Evolutionary conservation across 35 echinoderm and acorn worm genomes (phyloP).

Genomic region (Anneissia japonica): DNA sequence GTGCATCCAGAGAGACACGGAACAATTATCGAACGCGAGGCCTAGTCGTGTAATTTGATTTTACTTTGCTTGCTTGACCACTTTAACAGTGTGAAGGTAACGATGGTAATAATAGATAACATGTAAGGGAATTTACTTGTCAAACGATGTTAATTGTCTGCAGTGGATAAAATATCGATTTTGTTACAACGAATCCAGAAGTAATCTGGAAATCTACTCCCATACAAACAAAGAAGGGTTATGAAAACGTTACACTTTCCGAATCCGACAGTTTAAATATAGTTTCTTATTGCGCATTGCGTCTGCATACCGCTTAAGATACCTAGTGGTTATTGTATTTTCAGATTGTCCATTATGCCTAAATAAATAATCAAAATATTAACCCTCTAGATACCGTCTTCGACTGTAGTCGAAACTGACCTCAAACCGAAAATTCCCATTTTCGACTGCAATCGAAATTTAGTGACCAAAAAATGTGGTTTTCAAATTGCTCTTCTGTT

Average conservation of each 20-base stretch:
- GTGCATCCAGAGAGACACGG: not conserved
- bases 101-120: not conserved
- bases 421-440: too few relatives aligned
- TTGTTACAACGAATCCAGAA: not conserved
- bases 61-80: not conserved
- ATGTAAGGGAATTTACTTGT: not conserved
- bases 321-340: too few relatives aligned
- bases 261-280: too few relatives aligned
- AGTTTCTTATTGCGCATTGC: too few relatives aligned
- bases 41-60: not conserved
- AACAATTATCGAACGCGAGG: not conserved
- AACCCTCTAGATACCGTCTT: too few relatives aligned
- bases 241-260: not conserved
- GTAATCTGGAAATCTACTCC: not conserved
- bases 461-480: too few relatives aligned
- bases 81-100: not conserved
- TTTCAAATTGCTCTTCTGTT: too few relatives aligned
- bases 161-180: not conserved
- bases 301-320: too few relatives aligned
- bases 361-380: too few relatives aligned
- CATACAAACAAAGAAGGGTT: not conserved
- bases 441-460: too few relatives aligned
- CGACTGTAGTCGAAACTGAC: too few relatives aligned
- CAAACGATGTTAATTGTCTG: not conserved
- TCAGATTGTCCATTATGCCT: too few relatives aligned